Evolutionary conservation across 2,113 vertebrate species (phyloP).

Genomic region (Gasterosteus aculeatus): DNA sequence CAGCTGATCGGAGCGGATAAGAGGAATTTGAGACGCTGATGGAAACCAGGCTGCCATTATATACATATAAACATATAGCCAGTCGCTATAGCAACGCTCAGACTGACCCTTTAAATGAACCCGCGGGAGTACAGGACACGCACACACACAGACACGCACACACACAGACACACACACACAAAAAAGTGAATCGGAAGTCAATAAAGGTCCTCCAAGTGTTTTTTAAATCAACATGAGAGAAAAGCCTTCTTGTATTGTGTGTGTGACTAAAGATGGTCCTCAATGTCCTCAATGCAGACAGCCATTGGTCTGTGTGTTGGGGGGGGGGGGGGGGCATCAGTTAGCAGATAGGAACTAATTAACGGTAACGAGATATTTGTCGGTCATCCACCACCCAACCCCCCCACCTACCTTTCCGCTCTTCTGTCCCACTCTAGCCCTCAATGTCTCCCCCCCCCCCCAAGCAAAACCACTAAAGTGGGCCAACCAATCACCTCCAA

Average conservation of each 20-base stretch:
- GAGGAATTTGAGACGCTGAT: constrained; percentile 9
- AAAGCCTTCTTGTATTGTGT: too few species aligned
- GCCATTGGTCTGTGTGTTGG: constrained; percentile 35
- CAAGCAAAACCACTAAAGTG: constrained; percentile 50
- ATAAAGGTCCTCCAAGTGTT: too few species aligned
- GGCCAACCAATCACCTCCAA: constrained; percentile 65
- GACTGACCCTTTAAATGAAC: constrained; percentile 17
- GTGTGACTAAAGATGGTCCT: constrained; percentile 34
- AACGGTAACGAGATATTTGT: constrained; percentile 53
- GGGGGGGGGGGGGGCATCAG: constrained; percentile 20
- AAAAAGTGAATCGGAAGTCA: too few species aligned
- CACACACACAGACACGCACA: constrained; percentile 14
- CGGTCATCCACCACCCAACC: constrained; percentile 56
- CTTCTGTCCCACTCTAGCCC: constrained; percentile 27
- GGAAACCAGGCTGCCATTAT: not conserved
- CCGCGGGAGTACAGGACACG: not conserved
- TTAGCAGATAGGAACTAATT: constrained; percentile 59
- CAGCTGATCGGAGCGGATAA: constrained; percentile 37
- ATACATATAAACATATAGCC: not conserved
- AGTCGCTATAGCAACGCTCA: constrained; percentile 1
- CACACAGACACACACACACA: too few species aligned
- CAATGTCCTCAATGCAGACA: constrained; percentile 47
- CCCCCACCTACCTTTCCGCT: constrained; percentile 56
- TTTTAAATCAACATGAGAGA: too few species aligned
- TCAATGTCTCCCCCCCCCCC: not conserved